Evolutionary conservation across 2,888 invertebrate genomes (phyloP).

Genomic region (Platycheirus albimanus): DNA sequence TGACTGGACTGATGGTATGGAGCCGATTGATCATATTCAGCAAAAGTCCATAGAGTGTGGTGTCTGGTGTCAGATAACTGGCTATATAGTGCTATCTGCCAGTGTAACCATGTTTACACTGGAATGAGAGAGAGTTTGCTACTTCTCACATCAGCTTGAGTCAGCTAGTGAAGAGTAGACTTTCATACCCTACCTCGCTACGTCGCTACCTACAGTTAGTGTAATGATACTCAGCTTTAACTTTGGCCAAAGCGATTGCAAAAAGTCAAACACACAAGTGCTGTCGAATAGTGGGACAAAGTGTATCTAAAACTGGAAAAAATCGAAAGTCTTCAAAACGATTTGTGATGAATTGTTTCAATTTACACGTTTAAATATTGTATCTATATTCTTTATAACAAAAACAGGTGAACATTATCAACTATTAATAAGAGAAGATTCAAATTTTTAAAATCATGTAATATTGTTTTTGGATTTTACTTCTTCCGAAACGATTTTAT

Average conservation of each 20-base stretch:
- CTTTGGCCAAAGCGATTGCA: constrained; percentile 33
- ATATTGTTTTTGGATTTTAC: too few relatives aligned
- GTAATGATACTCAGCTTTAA: constrained; percentile 35
- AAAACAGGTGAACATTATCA: too few relatives aligned
- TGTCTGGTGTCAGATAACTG: constrained; percentile 62
- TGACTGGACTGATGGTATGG: constrained; percentile 49
- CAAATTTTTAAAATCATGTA: too few relatives aligned
- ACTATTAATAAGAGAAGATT: too few relatives aligned
- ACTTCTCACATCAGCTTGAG: constrained; percentile 27
- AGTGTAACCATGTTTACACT: constrained; percentile 69
- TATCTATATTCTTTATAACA: too few relatives aligned
- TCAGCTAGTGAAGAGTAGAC: constrained; percentile 21
- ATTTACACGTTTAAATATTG: too few relatives aligned
- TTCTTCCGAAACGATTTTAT: too few relatives aligned
- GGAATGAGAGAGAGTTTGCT: constrained; percentile 50
- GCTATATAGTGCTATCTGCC: constrained; percentile 66
- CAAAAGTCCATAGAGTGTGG: too few relatives aligned
- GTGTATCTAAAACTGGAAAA: background rate
- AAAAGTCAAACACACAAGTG: constrained; percentile 28
- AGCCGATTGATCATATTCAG: constrained; percentile 68
- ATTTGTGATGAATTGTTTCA: too few relatives aligned
- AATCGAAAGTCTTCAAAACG: too few relatives aligned
- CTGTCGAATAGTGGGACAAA: background rate
- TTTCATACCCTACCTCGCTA: background rate
- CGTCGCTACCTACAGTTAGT: constrained; percentile 39